Conservation (phyloP, 2,888 invertebrate genomes). For the Rhaphigaster nebulosa region DNA sequence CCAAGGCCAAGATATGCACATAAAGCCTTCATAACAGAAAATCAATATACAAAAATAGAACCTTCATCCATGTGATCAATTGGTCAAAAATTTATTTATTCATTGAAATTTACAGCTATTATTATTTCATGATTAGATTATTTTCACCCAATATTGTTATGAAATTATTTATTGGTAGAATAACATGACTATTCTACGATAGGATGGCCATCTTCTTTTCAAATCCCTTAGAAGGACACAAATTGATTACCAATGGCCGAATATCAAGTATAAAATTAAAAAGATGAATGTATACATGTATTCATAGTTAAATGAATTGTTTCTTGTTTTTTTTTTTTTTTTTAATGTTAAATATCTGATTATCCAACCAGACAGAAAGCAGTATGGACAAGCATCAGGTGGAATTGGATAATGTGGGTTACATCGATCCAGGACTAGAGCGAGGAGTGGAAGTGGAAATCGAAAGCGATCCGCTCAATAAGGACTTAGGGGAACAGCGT, state of each 20-base stretch:
- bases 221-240: too few relatives aligned
- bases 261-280: not conserved
- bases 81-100: not conserved
- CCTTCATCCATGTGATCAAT: too few relatives aligned
- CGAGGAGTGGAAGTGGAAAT: conserved; percentile 26
- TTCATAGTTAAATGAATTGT: not conserved
- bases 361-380: not conserved
- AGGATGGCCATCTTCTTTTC: too few relatives aligned
- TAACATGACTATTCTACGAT: too few relatives aligned
- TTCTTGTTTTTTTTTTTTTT: too few relatives aligned
- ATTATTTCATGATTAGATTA: too few relatives aligned
- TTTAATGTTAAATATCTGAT: not conserved
- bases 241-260: too few relatives aligned
- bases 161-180: too few relatives aligned
- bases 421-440: not conserved
- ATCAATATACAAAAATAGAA: too few relatives aligned
- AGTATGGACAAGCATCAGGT: not conserved
- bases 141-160: too few relatives aligned
- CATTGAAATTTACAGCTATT: not conserved
- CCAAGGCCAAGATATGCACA: too few relatives aligned
- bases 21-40: too few relatives aligned
- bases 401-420: conserved; percentile 28
- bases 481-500: not conserved
- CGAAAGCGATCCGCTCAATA: conserved; percentile 24
- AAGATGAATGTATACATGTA: not conserved